phyloP scores from a whole-genome alignment of 2,797 vertebrate genomes.

The Craterocephalus amniculus region DNA sequence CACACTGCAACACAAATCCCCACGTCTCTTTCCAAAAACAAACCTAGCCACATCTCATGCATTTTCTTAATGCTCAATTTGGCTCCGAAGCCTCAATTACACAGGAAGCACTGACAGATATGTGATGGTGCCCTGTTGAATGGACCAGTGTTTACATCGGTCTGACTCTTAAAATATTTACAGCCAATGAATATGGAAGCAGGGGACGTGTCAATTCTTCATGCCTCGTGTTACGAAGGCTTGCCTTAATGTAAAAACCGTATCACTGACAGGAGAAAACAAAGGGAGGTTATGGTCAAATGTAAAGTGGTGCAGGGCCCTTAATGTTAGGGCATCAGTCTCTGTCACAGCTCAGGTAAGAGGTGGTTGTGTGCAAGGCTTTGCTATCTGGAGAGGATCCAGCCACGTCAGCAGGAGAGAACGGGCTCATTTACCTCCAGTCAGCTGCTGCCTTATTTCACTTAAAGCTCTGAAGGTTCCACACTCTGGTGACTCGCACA shows the following conservation, averaged over 20 bases:
- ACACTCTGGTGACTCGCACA: constrained; percentile 31
- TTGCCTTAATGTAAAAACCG: constrained; percentile 15
- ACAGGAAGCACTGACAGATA: constrained; percentile 60
- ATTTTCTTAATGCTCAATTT: constrained; percentile 69
- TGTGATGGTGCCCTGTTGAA: constrained; percentile 36
- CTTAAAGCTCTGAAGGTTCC: constrained; percentile 41
- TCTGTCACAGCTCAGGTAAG: constrained; percentile 68
- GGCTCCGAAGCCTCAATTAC: constrained; percentile 61
- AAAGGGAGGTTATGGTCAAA: constrained; percentile 63
- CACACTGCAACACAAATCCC: constrained; percentile 27
- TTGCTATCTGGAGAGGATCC: constrained; percentile 67
- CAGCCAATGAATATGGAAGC: constrained; percentile 64
- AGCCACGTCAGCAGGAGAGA: constrained; percentile 72
- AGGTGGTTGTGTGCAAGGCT: constrained; percentile 54
- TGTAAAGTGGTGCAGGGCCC: constrained; percentile 64
- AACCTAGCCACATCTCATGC: constrained; percentile 31
- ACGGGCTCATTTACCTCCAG: constrained; percentile 72
- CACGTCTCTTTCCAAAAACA: constrained; percentile 54
- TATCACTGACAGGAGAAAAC: constrained; percentile 33
- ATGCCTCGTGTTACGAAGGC: not conserved
- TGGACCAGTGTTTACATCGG: constrained; percentile 63
- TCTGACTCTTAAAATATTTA: constrained; percentile 64
- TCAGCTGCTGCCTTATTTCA: constrained; percentile 62
- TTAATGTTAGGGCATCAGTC: constrained; percentile 74
- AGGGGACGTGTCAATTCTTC: constrained; percentile 34